Base-by-base conservation (phyloP, 2,888 invertebrate genomes). In the Ctena decussata region DNA sequence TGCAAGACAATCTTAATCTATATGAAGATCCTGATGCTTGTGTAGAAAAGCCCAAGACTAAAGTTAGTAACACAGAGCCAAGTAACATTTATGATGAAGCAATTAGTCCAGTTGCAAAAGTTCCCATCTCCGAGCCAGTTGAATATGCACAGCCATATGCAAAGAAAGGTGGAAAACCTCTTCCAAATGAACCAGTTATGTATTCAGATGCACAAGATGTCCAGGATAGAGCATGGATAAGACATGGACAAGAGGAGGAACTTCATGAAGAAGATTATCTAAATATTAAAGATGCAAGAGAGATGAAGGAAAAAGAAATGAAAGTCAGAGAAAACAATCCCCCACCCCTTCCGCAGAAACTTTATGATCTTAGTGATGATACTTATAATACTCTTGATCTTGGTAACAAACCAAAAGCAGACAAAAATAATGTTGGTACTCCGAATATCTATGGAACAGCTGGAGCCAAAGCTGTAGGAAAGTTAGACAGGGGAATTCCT, bases 141-240 rank as follows among this genome's bases (percentile, higher is more conserved):
- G 72, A 76, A 21, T 85, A 82, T 79, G 75, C 83, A n/a, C 76
- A 81, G 35, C 80, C 81, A 6, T 80, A 76, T 57, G 46, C 46
- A 18, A 77, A 49, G 41, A 77, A 73, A 24, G 69, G 60, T 18
- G 60, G 70, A 12, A 35, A 32, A 18, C 15, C 8, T 12, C 1
- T 21, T 32, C 5, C 35, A 18, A 15, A 3, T 18, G 65, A 65
- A 27, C 2, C 57, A 65, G 75, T 49, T 0, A 57, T 84, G 24
- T 91, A 91, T 77, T 53, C 89, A 15, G 80, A 84, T 49, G 82
- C 87, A 12, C 69, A 84, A 49, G 79, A 80, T 53, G 77, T 82
- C 12, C 41, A 72, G 18, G 84, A 83, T 27, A 86, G 87, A 81
- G 89, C 91, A 0, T 92, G 91, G 91, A 86, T 82, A 72, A 74